phyloP scores from a whole-genome alignment of 2,113 vertebrate genomes.

The Lonchura striata region DNA sequence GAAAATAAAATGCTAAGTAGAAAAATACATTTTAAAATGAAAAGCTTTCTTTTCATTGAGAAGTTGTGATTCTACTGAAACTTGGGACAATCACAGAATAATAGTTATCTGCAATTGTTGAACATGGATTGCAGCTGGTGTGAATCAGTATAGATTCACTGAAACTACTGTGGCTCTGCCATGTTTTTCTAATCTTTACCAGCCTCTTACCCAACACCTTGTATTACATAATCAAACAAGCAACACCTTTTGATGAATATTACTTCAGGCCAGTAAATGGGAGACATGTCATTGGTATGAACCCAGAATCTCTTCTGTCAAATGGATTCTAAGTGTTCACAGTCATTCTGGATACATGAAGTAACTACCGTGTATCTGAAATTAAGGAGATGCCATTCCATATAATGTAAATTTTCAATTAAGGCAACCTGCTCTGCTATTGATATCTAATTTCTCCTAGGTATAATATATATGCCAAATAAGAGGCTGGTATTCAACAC shows the following conservation, averaged over 20 bases:
- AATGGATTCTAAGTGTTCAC: background rate
- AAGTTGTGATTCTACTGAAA: background rate
- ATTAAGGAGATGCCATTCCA: background rate
- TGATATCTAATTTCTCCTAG: background rate
- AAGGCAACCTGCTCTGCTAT: background rate
- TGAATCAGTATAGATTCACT: background rate
- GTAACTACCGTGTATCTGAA: background rate
- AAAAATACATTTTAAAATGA: background rate
- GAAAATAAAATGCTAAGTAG: background rate
- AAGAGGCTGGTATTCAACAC: background rate
- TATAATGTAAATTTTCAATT: background rate
- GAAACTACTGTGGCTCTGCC: background rate
- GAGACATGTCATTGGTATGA: fast-evolving
- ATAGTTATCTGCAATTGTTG: background rate
- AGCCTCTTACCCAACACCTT: background rate
- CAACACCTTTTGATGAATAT: background rate
- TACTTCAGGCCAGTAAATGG: background rate
- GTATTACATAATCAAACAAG: background rate
- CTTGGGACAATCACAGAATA: background rate
- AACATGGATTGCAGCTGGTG: background rate
- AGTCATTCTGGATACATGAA: background rate
- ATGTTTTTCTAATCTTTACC: background rate
- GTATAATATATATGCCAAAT: background rate
- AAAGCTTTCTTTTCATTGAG: background rate
- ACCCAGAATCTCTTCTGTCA: background rate